Evolutionary conservation across 2,888 invertebrate species (phyloP), one percentile per base, ranked within the genome.

Genomic region (Drosophila nigricruria): DNA sequence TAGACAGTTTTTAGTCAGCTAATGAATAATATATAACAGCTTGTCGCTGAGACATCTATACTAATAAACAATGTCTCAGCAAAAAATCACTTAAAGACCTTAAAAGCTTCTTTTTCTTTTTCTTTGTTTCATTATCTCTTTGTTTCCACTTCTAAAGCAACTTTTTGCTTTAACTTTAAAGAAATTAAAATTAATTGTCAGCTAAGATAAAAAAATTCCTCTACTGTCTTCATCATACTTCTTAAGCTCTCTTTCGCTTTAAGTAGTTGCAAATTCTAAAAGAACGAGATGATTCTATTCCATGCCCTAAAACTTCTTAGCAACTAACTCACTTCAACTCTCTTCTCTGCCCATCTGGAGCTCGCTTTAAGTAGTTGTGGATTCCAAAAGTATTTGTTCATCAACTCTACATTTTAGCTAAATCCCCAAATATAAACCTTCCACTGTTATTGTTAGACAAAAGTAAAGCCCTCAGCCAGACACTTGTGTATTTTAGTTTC

Each of bases 401-500:
- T 38, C 10, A 34, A 10, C 9, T 34, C 20, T 47, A 32, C 12
- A n/a, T 27, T 14, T 18, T 20, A 18, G 32, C 4, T 14, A 32
- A 50, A 6, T 30, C 12, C 27, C 20, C 14, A 50, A 20, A 32
- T n/a, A 12, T 30, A 47, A 27, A n/a, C 10, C 47, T n/a, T 18
- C 20, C 2, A 23, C 14, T 49, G 18, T 10, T 32, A 9, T 38
- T 16, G 23, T 25, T 10, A 9, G 27, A 47, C 47, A 32, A 18
- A 43, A 53, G 20, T 14, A 40, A 23, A 18, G 25, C 18, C 38
- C 36, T n/a, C 34, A 34, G 20, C 50, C 47, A 36, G 56, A 57
- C 36, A 18, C 12, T 34, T 76, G 79, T 78, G 53, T 73, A 43
- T 43, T 23, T 78, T 53, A 69, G 49, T 69, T 61, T 60, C 9